Evolutionary conservation across 2,797 vertebrate genomes (phyloP).

Genomic region (Poeciliopsis gracilis): DNA sequence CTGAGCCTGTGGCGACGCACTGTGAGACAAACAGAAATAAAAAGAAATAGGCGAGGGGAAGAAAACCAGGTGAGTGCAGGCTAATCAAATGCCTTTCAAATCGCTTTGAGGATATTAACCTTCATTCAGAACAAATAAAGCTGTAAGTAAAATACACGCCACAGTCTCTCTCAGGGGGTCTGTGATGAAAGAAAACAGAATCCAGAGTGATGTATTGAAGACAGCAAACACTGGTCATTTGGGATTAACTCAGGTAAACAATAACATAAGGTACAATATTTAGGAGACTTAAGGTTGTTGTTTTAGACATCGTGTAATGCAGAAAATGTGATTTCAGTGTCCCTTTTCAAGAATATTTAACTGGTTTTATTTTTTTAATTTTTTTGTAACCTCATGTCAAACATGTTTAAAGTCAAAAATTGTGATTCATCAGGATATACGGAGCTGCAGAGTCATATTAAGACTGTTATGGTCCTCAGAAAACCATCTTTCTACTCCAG

Average conservation of each 20-base stretch:
- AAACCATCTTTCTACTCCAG: not conserved
- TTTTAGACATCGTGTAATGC: not conserved
- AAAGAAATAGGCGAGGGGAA: constrained; percentile 55
- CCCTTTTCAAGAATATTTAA: not conserved
- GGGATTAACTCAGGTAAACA: not conserved
- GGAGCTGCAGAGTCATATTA: not conserved
- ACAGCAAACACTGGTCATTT: not conserved
- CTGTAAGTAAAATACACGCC: constrained; percentile 39
- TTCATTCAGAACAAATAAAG: constrained; percentile 65
- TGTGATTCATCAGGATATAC: not conserved
- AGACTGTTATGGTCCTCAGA: not conserved
- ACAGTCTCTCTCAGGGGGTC: constrained; percentile 42
- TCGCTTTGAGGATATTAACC: constrained; percentile 62
- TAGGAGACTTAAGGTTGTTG: not conserved
- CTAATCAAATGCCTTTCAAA: constrained; percentile 66
- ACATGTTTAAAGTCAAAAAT: not conserved
- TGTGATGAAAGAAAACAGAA: constrained; percentile 35
- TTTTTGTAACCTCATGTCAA: not conserved
- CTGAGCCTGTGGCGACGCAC: constrained; percentile 57
- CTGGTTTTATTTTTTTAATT: too few species aligned
- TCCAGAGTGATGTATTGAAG: constrained; percentile 37
- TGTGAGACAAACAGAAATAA: constrained; percentile 61
- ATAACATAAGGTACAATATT: not conserved
- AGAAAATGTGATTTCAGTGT: not conserved
- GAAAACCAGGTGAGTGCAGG: constrained; percentile 61